These are phyloP conservation scores for Ophiodon elongatus DNA, from an alignment of 2,113 vertebrate species.

Conservation along the genomic window DNA sequence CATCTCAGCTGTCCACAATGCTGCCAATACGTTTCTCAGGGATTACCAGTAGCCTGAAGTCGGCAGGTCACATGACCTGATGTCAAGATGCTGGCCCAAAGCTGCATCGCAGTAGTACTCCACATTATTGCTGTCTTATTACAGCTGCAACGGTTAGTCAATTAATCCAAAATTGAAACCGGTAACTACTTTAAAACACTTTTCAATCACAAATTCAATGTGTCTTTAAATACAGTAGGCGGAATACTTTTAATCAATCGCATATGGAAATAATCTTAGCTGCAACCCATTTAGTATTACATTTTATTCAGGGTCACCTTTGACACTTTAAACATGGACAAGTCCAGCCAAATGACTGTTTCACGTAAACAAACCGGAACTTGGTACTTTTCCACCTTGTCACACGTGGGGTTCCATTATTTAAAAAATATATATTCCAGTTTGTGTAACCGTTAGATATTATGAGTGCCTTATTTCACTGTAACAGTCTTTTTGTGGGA, in stretches of 20 bases:
- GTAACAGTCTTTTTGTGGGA: background rate
- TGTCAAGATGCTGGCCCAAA: too few relatives aligned
- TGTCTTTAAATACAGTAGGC: background rate
- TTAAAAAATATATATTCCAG: background rate
- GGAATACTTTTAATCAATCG: too few relatives aligned
- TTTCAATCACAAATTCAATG: background rate
- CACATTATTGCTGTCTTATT: too few relatives aligned
- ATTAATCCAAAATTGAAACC: background rate
- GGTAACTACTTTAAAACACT: background rate
- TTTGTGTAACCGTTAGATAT: background rate
- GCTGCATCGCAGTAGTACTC: background rate
- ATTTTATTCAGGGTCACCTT: background rate
- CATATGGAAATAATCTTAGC: background rate
- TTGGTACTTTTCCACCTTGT: background rate
- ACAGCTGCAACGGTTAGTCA: background rate
- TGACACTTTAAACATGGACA: background rate
- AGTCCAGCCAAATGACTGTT: background rate
- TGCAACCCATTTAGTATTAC: background rate
- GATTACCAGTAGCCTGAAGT: background rate
- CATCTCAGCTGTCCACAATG: background rate
- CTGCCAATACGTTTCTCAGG: background rate
- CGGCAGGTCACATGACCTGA: background rate
- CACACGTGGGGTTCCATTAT: too few relatives aligned
- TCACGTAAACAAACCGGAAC: background rate
- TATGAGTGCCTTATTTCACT: background rate